Conservation (phyloP, 2,797 vertebrate species). For the Notoglanidium macrostoma region DNA sequence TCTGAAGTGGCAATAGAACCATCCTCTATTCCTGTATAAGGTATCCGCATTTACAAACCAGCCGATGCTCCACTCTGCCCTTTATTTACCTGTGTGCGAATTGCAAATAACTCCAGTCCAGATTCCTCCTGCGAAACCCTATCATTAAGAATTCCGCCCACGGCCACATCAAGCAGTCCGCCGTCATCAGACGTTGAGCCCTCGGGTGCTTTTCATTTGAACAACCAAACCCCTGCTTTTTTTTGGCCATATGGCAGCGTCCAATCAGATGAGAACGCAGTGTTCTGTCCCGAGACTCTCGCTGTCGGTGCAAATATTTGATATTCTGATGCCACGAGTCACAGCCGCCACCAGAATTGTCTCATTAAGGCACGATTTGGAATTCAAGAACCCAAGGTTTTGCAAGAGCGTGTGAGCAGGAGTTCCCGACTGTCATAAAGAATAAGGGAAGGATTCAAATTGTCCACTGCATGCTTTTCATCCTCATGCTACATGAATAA, state of each 20-base stretch:
- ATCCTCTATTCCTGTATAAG: background rate
- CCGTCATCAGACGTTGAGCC: slow-evolving; percentile 35
- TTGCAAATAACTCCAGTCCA: background rate
- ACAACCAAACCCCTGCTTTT: slow-evolving; percentile 63
- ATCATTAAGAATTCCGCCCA: slow-evolving; percentile 62
- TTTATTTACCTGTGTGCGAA: slow-evolving; percentile 32
- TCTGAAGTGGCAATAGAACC: background rate
- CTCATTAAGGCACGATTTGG: slow-evolving; percentile 28
- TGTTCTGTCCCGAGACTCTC: slow-evolving; percentile 47
- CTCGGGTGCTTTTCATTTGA: slow-evolving; percentile 52
- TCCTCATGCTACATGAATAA: background rate
- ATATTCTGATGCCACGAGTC: slow-evolving; percentile 57
- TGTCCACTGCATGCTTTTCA: background rate
- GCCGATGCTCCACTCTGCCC: background rate
- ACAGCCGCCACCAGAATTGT: slow-evolving; percentile 11
- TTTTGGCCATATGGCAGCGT: slow-evolving; percentile 57
- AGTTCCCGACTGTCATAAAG: slow-evolving; percentile 16
- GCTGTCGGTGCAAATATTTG: slow-evolving; percentile 65
- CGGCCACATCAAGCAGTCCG: slow-evolving; percentile 52
- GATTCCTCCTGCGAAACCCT: slow-evolving; percentile 11
- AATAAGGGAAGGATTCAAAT: background rate
- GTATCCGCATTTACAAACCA: background rate
- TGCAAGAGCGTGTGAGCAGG: background rate
- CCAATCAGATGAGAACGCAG: slow-evolving; percentile 44
- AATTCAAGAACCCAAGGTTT: slow-evolving; percentile 10